Evolutionary conservation across 1,140 invertebrate species (phyloP).

Genomic region (Drosophila sp.): DNA sequence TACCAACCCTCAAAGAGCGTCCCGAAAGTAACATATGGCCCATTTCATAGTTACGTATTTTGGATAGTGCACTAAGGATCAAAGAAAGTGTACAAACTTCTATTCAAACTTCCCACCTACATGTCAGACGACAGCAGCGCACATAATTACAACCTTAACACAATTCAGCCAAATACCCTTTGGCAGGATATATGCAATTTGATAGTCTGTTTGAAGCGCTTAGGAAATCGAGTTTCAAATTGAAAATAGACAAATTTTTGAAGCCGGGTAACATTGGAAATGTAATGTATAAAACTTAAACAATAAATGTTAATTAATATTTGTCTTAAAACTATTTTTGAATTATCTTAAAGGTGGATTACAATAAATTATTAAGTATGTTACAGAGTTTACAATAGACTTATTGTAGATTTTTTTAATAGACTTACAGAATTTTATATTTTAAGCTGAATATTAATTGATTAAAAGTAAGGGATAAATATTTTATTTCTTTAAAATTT

Average conservation of each 20-base stretch:
- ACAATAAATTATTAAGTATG: too few species aligned
- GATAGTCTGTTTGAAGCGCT: slow-evolving; percentile 8
- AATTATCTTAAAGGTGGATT: too few species aligned
- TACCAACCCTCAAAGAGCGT: slow-evolving; percentile 60
- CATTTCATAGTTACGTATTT: slow-evolving; percentile 40
- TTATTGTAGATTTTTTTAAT: too few species aligned
- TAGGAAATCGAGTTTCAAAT: not conserved
- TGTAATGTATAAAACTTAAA: too few species aligned
- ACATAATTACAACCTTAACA: slow-evolving; percentile 76
- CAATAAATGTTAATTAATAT: too few species aligned
- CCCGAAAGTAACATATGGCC: slow-evolving; percentile 61
- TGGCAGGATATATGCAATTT: slow-evolving; percentile 1
- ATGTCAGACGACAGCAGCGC: slow-evolving; percentile 40
- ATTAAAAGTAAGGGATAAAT: too few species aligned
- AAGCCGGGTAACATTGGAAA: too few species aligned
- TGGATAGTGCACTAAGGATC: slow-evolving; percentile 50
- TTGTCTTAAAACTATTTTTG: too few species aligned
- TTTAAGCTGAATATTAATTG: too few species aligned
- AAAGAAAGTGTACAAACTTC: slow-evolving; percentile 58
- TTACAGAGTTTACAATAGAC: too few species aligned
- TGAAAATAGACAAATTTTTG: not conserved
- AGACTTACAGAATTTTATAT: too few species aligned
- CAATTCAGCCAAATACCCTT: slow-evolving; percentile 30
- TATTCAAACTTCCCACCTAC: slow-evolving; percentile 56
- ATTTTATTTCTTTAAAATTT: too few species aligned